These are phyloP conservation scores for Danio kyathit DNA, from an alignment of 2,797 vertebrate species.

Conservation along the genomic window DNA sequence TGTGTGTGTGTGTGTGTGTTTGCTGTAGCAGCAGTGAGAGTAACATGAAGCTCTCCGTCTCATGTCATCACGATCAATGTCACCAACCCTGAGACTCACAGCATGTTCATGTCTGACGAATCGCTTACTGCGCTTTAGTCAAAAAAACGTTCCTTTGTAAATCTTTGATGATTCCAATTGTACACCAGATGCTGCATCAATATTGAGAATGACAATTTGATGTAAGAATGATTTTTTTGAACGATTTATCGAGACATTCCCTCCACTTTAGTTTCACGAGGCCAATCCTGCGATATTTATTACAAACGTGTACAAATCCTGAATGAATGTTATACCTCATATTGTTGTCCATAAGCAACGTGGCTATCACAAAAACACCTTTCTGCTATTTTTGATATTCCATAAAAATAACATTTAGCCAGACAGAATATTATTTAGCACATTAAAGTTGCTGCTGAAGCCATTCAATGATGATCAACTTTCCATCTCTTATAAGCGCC, in stretches of 20 bases:
- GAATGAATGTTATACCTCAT: not conserved
- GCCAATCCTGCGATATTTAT: not conserved
- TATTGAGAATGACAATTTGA: not conserved
- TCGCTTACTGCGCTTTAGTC: not conserved
- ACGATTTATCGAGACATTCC: not conserved
- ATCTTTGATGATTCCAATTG: not conserved
- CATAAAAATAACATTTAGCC: slow-evolving; percentile 1
- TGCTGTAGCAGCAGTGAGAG: slow-evolving; percentile 24
- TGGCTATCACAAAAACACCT: slow-evolving; percentile 16
- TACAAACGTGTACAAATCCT: slow-evolving; percentile 9
- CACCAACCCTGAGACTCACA: slow-evolving; percentile 13
- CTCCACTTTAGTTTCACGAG: not conserved
- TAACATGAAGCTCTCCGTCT: not conserved
- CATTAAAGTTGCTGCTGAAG: slow-evolving; percentile 52
- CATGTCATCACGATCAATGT: not conserved
- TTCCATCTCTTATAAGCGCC: slow-evolving; percentile 66
- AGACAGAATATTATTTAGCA: slow-evolving; percentile 11
- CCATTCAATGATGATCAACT: slow-evolving; percentile 62
- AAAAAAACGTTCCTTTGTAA: not conserved
- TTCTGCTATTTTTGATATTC: not conserved
- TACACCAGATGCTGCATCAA: not conserved
- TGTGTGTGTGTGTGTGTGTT: slow-evolving; percentile 2
- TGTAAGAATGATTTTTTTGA: not conserved
- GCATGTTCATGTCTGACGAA: not conserved
- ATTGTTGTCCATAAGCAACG: not conserved